A percentile compares a stretch with the other conserved stretches of the same genome.
Evolutionary conservation across 2,797 vertebrate genomes (phyloP).

Genomic region (Hippopotamyrus pictus): DNA sequence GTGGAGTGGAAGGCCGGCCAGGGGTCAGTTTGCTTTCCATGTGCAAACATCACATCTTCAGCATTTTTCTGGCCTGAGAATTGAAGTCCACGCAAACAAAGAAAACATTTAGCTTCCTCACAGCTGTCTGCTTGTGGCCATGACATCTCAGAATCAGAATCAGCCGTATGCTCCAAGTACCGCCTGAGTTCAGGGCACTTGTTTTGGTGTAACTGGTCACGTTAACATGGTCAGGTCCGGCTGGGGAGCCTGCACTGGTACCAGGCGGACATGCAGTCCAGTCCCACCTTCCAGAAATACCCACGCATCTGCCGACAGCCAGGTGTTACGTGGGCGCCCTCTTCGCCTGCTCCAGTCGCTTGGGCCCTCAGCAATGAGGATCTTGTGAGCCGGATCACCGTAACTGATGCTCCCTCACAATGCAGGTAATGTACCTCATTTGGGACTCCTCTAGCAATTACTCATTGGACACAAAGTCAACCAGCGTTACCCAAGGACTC

Average conservation of each 20-base stretch:
- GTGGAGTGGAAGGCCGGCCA: constrained; percentile 48
- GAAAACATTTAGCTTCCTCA: constrained; percentile 62
- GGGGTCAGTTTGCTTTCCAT: constrained; percentile 43
- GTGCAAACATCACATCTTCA: constrained; percentile 68
- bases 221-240: neutral
- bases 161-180: neutral
- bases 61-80: constrained; percentile 69
- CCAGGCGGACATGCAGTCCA: neutral
- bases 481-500: neutral
- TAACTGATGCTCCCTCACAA: neutral
- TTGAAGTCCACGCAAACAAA: constrained; percentile 62
- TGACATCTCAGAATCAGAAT: constrained; percentile 39
- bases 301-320: neutral
- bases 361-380: neutral
- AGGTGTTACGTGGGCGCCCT: neutral
- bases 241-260: neutral
- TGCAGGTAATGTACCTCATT: neutral
- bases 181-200: neutral
- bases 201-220: neutral
- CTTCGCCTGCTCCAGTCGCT: neutral
- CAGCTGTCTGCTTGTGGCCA: constrained; percentile 54
- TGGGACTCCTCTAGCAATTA: neutral
- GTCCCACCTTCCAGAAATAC: neutral
- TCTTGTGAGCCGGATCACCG: neutral
- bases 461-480: neutral